Base-by-base conservation (phyloP, 2,797 vertebrate genomes). In the Etheostoma perlongum region DNA sequence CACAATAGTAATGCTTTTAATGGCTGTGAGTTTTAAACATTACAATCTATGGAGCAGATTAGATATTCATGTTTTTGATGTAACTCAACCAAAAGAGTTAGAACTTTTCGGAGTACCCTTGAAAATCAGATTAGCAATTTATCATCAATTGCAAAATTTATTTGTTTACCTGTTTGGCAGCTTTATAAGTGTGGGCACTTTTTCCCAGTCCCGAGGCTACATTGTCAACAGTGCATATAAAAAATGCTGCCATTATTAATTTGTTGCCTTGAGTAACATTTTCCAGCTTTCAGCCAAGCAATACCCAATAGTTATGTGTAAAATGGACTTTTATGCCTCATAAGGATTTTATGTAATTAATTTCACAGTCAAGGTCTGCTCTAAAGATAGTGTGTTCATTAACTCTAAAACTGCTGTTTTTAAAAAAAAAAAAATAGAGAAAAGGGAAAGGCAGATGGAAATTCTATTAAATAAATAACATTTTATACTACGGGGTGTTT, bases 391-490 rank as follows among this genome's bases (percentile, higher is more conserved):
- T 89, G 75, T 92, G 92, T 92, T 93, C 89, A 91, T 93, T 84
- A 90, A 86, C 84, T 91, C 84, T 85, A 90, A 81, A 85, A 90
- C 86, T 86, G 85, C 83, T 83, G 27, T 92, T 87, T 92, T 92
- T 88, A 78, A 87, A 83, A 78, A 85, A 83, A 84, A 64, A 81
- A 77, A 33, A 5, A 78, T 86, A 83, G 76, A 85, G 82, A 84
- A 64, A 81, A 77, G 10, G 10, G 85, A 85, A 70, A 84, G 84
- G 90, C 84, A 88, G 89, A 91, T 91, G 89, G 86, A 92, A 92
- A 92, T 86, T 88, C 87, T 91, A 93, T 93, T 92, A 95, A 95
- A 94, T 93, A 90, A 89, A 93, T 83, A 91, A 88, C 63, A 76
- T 95, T 94, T 93, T 90, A 86, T 93, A 95, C 72, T 70, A 84